These are phyloP conservation scores for Malacoraja senta DNA, from an alignment of 2,797 vertebrate genomes.

Conservation along the genomic window DNA sequence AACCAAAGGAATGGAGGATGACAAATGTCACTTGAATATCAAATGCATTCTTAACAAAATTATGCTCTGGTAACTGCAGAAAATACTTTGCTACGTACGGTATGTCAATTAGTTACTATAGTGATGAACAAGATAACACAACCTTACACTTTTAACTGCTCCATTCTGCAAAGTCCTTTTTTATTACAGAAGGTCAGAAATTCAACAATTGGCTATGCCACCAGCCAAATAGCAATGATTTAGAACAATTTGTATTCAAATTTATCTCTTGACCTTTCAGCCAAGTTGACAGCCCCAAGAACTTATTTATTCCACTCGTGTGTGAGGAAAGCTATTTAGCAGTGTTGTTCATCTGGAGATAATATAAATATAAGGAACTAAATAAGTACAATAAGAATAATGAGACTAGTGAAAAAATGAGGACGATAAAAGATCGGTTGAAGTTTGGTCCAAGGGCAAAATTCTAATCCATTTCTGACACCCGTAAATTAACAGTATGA, in stretches of 20 bases:
- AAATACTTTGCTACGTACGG: constrained; percentile 40
- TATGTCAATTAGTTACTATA: constrained; percentile 28
- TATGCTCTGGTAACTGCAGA: constrained; percentile 44
- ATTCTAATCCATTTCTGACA: neutral
- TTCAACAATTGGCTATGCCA: neutral
- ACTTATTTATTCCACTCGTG: neutral
- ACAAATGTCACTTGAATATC: constrained; percentile 49
- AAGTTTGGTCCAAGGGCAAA: neutral
- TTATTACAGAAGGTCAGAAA: neutral
- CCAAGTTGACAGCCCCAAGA: neutral
- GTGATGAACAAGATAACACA: neutral
- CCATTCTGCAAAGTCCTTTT: neutral
- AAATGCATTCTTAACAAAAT: constrained; percentile 49
- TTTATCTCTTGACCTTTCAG: neutral
- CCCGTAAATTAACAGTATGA: neutral
- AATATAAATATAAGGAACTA: neutral
- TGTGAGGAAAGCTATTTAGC: neutral
- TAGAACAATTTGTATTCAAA: neutral
- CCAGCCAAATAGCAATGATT: neutral
- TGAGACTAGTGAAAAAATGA: neutral
- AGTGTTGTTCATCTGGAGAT: neutral
- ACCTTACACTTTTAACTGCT: neutral
- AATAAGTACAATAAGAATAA: neutral
- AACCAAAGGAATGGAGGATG: constrained; percentile 46
- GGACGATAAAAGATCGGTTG: neutral